Base-by-base conservation (phyloP, 2,888 invertebrate genomes). In the Cenopis cana region DNA sequence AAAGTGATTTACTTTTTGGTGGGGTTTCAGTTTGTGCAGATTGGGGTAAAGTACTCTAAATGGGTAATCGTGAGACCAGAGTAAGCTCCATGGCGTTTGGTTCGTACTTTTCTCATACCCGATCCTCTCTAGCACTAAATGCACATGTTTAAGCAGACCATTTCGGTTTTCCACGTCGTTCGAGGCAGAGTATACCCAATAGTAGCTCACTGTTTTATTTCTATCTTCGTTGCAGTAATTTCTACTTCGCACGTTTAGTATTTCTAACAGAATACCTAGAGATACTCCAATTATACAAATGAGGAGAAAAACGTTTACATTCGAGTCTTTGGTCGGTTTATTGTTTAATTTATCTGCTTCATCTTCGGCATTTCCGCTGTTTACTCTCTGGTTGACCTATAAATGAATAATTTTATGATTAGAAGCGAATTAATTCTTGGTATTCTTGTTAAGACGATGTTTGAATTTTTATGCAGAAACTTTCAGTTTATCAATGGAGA, bases 1-100 rank as follows among this genome's bases (percentile, higher is more conserved):
- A 79, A 98, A 97, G 84, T 99, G 98, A 84, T 99, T 99, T 0
- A 99, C 96, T 85, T 94, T 95, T 85, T 98, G 98, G 83, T 97
- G 93, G 0, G 95, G 89, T 77, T 95, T 94, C 11, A 98, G 87
- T 73, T 93, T 93, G 71, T 92, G 94, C n/a, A 93, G 70, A 68
- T 91, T 88, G 0, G 90, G 82, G 66, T 93, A 93, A 11, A 97
- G 83, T 0, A 84, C 86, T 67, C 94, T 86, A 81, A 98, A 99
- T 0, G 99, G 99, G 85, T 98, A 99, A 80, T 98, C 98, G 85
- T 99, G 98, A 0, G 98, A 96, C 99, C 99, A 99, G 11, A 99
- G 89, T 0, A 99, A 92, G 83, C 96, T 95, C 98, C 99, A 99
- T 1, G 96, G 93, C 0, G 94, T 87, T 10, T 90, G 81, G 41